Evolutionary conservation across 2,113 vertebrate genomes (phyloP).

Genomic region (Scomber scombrus): DNA sequence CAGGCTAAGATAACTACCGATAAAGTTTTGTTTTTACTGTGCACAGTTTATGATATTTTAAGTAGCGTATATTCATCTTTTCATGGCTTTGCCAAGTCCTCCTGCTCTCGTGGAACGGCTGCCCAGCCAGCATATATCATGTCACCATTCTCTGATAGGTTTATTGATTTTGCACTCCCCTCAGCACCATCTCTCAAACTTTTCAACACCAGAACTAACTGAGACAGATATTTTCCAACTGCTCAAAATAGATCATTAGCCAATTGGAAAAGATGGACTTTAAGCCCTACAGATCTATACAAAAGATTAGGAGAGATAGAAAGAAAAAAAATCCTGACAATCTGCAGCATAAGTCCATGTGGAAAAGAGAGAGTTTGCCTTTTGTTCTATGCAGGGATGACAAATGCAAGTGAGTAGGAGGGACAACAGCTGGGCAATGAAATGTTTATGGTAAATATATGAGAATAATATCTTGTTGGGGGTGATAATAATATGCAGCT

Average conservation of each 20-base stretch:
- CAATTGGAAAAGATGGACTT: constrained; percentile 75
- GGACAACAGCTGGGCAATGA: constrained; percentile 53
- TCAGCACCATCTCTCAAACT: constrained; percentile 77
- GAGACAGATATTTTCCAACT: constrained; percentile 80
- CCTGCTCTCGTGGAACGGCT: constrained; percentile 40
- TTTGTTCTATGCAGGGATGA: constrained; percentile 15
- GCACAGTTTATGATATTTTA: constrained; percentile 77
- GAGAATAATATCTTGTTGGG: constrained; percentile 60
- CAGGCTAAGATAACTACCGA: constrained; percentile 61
- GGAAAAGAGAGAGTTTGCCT: neutral
- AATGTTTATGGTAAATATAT: constrained; percentile 64
- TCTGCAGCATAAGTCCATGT: constrained; percentile 22
- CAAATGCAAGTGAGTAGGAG: constrained; percentile 40
- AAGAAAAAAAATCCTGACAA: constrained; percentile 47
- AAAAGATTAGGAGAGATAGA: constrained; percentile 60
- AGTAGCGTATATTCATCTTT: constrained; percentile 75
- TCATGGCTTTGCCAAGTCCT: constrained; percentile 49
- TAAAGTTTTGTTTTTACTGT: constrained; percentile 79
- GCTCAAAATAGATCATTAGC: constrained; percentile 83
- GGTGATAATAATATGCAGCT: constrained; percentile 65
- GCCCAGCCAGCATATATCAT: constrained; percentile 74
- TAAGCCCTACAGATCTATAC: constrained; percentile 70
- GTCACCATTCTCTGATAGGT: constrained; percentile 76
- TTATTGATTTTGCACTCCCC: constrained; percentile 80
- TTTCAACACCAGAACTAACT: constrained; percentile 77